Evolutionary conservation across 37 sponge, comb jelly and placozoan species (phyloP).

Genomic region (Beroe forskalii): DNA sequence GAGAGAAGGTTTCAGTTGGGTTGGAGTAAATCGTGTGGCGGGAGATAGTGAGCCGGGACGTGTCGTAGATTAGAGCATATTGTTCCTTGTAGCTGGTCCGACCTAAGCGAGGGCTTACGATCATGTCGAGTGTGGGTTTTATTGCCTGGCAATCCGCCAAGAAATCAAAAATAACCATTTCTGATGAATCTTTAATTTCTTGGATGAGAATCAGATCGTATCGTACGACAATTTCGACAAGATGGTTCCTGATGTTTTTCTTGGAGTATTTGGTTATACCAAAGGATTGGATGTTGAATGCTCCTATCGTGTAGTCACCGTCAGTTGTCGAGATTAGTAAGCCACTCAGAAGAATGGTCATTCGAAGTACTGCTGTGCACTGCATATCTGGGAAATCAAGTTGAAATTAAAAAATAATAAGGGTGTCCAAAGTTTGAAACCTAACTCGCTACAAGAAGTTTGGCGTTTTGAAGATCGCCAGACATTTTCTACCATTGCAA

Average conservation of each 20-base stretch:
- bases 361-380: no score
- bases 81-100: conserved; percentile 81
- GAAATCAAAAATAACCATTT: conserved; percentile 72
- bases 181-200: conserved; percentile 76
- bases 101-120: conserved; percentile 78
- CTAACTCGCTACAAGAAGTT: no score
- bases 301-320: conserved; percentile 66
- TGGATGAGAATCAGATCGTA: conserved; percentile 88
- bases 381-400: no score
- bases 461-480: no score
- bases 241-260: conserved; percentile 67
- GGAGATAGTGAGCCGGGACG: neutral
- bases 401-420: no score
- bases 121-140: conserved; percentile 41
- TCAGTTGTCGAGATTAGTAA: neutral
- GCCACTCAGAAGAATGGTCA: no score
- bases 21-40: neutral
- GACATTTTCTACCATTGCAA: no score
- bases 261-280: conserved; percentile 76
- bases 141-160: conserved; percentile 39
- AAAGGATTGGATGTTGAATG: conserved; percentile 89
- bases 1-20: neutral
- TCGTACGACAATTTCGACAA: conserved; percentile 74
- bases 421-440: no score
- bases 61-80: conserved; percentile 82